Base-by-base conservation (phyloP, 2,797 vertebrate genomes). In the Austrolebias charrua region DNA sequence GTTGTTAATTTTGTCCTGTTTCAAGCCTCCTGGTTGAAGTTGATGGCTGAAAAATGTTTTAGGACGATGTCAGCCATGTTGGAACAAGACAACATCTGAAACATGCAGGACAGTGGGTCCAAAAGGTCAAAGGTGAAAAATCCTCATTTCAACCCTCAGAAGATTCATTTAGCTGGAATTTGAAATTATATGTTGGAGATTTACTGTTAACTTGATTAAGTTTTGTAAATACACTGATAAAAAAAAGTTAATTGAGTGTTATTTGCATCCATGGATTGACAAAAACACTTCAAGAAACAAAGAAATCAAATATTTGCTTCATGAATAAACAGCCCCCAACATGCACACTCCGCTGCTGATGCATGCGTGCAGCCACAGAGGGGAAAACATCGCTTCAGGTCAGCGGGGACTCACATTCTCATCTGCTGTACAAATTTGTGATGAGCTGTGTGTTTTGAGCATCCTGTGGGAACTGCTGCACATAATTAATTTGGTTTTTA, bases 401-500 rank as follows among this genome's bases (percentile, higher is more conserved):
- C 76, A 69, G 70, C 55, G 24, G 78, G 72, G 73, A 75, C 63
- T 13, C 49, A n/a, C n/a, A 31, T 71, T 78, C 68, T 80, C 77
- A 85, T 90, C 75, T 85, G 82, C 60, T 70, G 70, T 78, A 78
- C 76, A 85, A 69, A 86, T 79, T 73, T 87, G 59, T 65, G 73
- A 88, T 76, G 84, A 86, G 67, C 72, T 12, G 54, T 78, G 63
- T 71, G 76, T 80, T 77, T 79, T 73, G 35, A 35, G 16, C 2
- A 38, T 81, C 81, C 79, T 60, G 57, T 76, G 83, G 85, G 88
- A 86, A 74, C 74, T 60, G 80, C 81, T 70, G 81, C 72, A 76
- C 77, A 83, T 86, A 79, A 88, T 89, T 85, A 83, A 91, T 86
- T 84, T 86, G 64, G 69, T 86, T 85, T 86, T 72, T 85, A 85